Percentiles rank a stretch among this genome's conserved stretches.
Conservation (phyloP, 2,888 invertebrate species). For the Hirtodrosophila trivittata region DNA sequence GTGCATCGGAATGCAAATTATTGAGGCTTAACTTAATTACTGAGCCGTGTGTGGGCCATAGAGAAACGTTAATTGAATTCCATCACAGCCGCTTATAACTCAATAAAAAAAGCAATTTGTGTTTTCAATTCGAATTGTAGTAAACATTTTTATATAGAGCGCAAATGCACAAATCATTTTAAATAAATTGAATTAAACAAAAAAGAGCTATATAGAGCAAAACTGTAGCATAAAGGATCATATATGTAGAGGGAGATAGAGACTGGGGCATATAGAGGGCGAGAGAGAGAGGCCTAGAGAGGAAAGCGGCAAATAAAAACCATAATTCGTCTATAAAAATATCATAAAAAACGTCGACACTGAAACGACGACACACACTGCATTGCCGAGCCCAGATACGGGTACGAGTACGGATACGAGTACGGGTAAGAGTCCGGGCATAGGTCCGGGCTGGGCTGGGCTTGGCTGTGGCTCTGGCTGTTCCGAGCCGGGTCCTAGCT, state of each 20-base stretch:
- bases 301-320: constrained; percentile 72
- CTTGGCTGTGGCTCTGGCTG: not conserved
- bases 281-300: not conserved
- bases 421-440: not conserved
- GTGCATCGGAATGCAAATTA: constrained; percentile 45
- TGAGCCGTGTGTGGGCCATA: constrained; percentile 41
- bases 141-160: constrained; percentile 29
- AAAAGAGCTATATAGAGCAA: constrained; percentile 21
- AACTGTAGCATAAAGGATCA: constrained; percentile 60
- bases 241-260: constrained; percentile 13
- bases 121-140: constrained; percentile 45
- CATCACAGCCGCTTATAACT: constrained; percentile 49
- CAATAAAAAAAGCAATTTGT: constrained; percentile 69
- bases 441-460: constrained; percentile 9
- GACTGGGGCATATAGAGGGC: constrained; percentile 3
- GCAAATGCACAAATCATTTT: constrained; percentile 65
- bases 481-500: constrained; percentile 10
- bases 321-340: constrained; percentile 78
- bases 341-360: constrained; percentile 66
- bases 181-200: constrained; percentile 71
- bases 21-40: constrained; percentile 59
- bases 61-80: constrained; percentile 69
- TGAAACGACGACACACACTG: constrained; percentile 34
- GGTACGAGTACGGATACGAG: not conserved
- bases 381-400: constrained; percentile 3